Percentiles rank a stretch among this genome's conserved stretches.
These are phyloP conservation scores for Lymantria monacha DNA, from an alignment of 2,888 invertebrate genomes.

Conservation along the genomic window DNA sequence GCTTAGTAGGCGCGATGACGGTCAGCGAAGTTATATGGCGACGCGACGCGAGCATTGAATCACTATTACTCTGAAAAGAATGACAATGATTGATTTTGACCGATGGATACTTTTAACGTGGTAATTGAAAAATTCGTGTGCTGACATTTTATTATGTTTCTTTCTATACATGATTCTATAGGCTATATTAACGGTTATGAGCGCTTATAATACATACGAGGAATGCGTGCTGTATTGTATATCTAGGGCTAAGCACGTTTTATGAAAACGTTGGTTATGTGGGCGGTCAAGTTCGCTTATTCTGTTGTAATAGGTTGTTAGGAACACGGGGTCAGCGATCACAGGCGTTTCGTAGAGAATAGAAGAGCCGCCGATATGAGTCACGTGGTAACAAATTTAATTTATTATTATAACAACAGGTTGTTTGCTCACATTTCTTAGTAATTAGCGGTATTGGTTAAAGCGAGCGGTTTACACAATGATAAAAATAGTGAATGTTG, in stretches of 20 bases:
- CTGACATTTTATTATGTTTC: background rate
- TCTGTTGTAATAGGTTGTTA: constrained; percentile 59
- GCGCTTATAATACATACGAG: constrained; percentile 7
- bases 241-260: constrained; percentile 38
- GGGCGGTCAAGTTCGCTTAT: constrained; percentile 72
- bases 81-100: constrained; percentile 52
- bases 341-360: constrained; percentile 47
- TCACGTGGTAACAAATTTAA: constrained; percentile 54
- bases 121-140: constrained; percentile 1
- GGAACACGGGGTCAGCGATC: constrained; percentile 65
- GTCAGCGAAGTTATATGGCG: constrained; percentile 11
- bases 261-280: constrained; percentile 53
- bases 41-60: constrained; percentile 37
- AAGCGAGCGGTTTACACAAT: constrained; percentile 52
- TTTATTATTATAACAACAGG: constrained; percentile 53
- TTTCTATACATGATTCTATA: constrained; percentile 17
- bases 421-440: constrained; percentile 63
- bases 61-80: constrained; percentile 41
- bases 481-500: constrained; percentile 39
- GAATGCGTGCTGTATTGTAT: background rate
- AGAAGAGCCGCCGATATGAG: constrained; percentile 56
- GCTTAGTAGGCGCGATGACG: constrained; percentile 38
- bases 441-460: constrained; percentile 49
- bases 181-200: constrained; percentile 40
- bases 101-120: constrained; percentile 34